A percentile compares a stretch with the other conserved stretches of the same genome.
Conservation (phyloP, 1,140 invertebrate species). For the Drosophila busckii region DNA sequence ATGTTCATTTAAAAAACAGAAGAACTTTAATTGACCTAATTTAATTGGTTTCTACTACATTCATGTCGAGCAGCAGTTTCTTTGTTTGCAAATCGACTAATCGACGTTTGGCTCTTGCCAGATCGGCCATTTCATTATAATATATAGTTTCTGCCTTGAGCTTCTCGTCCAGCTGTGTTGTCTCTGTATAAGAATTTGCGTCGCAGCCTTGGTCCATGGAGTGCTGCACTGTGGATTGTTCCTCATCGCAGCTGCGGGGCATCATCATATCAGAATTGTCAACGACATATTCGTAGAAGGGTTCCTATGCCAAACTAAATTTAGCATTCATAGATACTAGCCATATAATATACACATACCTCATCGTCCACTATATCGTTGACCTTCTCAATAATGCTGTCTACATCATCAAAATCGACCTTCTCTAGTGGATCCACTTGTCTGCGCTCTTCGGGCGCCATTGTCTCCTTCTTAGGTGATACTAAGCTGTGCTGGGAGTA, state of each 20-base stretch:
- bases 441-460: constrained; percentile 19
- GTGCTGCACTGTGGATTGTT: constrained; percentile 31
- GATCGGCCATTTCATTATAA: constrained; percentile 70
- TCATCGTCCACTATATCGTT: constrained; percentile 57
- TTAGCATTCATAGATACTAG: neutral
- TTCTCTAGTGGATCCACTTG: constrained; percentile 56
- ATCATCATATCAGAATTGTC: constrained; percentile 50
- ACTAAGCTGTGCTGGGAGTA: constrained; percentile 55
- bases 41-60: constrained; percentile 41
- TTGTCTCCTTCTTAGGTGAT: constrained; percentile 44
- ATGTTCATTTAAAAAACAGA: constrained; percentile 34
- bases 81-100: constrained; percentile 67
- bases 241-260: constrained; percentile 31
- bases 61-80: constrained; percentile 57
- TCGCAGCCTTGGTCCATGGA: constrained; percentile 26
- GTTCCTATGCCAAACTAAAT: constrained; percentile 46
- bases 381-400: constrained; percentile 66
- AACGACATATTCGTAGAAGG: constrained; percentile 62
- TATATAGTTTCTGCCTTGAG: constrained; percentile 72
- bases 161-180: constrained; percentile 62
- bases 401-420: constrained; percentile 63
- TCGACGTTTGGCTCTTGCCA: constrained; percentile 61
- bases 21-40: constrained; percentile 3
- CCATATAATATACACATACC: constrained; percentile 20
- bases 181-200: constrained; percentile 37